Conservation (phyloP, 2,888 invertebrate species). For the Pyrrhosoma nymphula region DNA sequence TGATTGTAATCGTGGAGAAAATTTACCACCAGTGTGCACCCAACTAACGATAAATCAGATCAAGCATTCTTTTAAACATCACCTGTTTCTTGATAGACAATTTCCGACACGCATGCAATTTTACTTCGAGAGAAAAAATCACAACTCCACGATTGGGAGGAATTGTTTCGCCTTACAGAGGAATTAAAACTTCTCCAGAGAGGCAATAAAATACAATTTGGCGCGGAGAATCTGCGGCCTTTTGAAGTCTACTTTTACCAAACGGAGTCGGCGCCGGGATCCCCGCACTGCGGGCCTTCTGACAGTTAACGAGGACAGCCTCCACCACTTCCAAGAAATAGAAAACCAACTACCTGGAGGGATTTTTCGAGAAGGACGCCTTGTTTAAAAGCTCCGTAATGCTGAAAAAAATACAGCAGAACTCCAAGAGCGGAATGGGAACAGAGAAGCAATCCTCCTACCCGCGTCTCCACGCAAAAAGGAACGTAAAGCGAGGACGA, state of each 20-base stretch:
- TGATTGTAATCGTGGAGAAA: not conserved
- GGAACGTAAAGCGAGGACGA: not conserved
- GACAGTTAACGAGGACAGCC: constrained; percentile 6
- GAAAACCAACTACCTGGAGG: constrained; percentile 14
- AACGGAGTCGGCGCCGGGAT: not conserved
- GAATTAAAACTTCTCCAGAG: not conserved
- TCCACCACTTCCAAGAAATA: constrained; percentile 16
- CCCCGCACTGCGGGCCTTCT: not conserved
- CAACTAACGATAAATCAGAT: not conserved
- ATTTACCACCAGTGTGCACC: not conserved
- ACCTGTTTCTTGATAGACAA: not conserved
- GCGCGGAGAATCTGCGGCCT: not conserved
- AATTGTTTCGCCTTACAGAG: not conserved
- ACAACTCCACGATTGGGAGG: not conserved
- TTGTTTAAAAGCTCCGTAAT: not conserved
- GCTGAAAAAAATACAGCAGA: not conserved
- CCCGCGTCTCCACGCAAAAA: not conserved
- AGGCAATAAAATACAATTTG: constrained; percentile 4
- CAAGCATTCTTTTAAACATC: not conserved
- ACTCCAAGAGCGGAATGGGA: not conserved
- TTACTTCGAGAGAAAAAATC: not conserved
- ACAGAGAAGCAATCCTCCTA: not conserved
- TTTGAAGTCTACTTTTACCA: not conserved
- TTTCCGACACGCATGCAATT: not conserved
- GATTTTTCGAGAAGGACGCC: not conserved